Percentiles rank a stretch among this genome's conserved stretches.
Conservation (phyloP, 2,113 vertebrate species). For the Haliaeetus leucogaster region DNA sequence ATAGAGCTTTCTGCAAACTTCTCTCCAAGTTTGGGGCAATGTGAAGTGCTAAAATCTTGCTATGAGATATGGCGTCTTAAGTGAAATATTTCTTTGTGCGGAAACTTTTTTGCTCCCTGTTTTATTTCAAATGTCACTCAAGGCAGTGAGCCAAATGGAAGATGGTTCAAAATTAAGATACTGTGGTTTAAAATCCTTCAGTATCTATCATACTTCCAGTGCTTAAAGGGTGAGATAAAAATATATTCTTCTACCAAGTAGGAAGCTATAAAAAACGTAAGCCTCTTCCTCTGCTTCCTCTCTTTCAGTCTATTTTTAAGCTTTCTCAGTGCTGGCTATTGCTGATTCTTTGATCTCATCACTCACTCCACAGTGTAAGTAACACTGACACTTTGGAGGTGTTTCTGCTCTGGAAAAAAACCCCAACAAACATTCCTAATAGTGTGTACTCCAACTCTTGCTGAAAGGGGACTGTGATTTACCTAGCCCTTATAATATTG, state of each 20-base stretch:
- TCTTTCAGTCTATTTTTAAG: slow-evolving; percentile 21
- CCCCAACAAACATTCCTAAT: background rate
- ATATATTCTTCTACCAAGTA: background rate
- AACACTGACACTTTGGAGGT: background rate
- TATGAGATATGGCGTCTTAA: background rate
- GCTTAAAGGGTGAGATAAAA: background rate
- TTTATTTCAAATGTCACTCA: slow-evolving; percentile 18
- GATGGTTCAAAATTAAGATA: background rate
- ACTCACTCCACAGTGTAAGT: background rate
- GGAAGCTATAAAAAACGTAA: background rate
- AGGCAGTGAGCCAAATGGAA: background rate
- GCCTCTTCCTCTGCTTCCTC: background rate
- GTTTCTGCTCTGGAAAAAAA: background rate
- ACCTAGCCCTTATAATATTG: background rate
- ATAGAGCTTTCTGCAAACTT: background rate
- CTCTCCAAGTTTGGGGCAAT: background rate
- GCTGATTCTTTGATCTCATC: slow-evolving; percentile 23
- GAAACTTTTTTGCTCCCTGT: background rate
- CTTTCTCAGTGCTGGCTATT: background rate
- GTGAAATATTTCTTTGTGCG: background rate
- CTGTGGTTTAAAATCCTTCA: background rate
- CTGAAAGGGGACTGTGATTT: background rate
- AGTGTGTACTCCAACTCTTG: background rate
- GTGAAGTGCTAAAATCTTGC: background rate
- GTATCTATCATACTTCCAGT: background rate